Percentiles rank a stretch among this genome's conserved stretches.
Conservation (phyloP, 2,888 invertebrate genomes). For the Athripsodes cinereus region DNA sequence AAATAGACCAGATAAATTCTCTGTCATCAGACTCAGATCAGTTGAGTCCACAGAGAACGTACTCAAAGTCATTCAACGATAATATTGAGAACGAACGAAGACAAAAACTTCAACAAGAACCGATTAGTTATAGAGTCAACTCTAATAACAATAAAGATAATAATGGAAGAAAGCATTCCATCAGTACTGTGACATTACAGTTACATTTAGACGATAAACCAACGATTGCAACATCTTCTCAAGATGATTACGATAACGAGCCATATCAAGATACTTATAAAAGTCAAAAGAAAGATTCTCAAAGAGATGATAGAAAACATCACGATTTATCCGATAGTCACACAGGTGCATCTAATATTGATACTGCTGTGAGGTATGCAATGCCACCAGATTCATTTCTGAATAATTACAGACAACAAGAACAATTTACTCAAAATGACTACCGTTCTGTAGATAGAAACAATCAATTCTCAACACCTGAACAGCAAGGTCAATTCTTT, state of each 20-base stretch:
- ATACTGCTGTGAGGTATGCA: conserved; percentile 45
- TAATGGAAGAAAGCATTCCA: conserved; percentile 33
- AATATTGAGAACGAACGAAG: neutral
- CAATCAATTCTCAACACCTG: conserved; percentile 11
- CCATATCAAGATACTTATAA: neutral
- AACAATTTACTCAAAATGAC: conserved; percentile 9
- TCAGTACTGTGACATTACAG: conserved; percentile 37
- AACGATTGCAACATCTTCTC: conserved; percentile 5
- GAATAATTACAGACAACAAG: conserved; percentile 32
- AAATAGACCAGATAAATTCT: neutral
- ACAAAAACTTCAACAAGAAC: neutral
- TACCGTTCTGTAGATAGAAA: conserved; percentile 6
- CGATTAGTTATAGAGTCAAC: neutral
- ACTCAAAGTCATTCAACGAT: neutral
- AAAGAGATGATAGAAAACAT: neutral
- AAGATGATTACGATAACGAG: neutral
- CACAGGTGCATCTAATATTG: conserved; percentile 47
- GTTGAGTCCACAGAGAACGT: neutral
- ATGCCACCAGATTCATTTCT: conserved; percentile 47
- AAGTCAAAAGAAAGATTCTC: conserved; percentile 1
- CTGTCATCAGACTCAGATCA: neutral
- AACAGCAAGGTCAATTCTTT: conserved; percentile 11
- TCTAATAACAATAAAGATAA: neutral
- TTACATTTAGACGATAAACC: conserved; percentile 35
- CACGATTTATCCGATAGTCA: conserved; percentile 34